A percentile compares a stretch with the other conserved stretches of the same genome.
Evolutionary conservation across 1,140 invertebrate species (phyloP).

Genomic region (Catajapyx aquilonaris): DNA sequence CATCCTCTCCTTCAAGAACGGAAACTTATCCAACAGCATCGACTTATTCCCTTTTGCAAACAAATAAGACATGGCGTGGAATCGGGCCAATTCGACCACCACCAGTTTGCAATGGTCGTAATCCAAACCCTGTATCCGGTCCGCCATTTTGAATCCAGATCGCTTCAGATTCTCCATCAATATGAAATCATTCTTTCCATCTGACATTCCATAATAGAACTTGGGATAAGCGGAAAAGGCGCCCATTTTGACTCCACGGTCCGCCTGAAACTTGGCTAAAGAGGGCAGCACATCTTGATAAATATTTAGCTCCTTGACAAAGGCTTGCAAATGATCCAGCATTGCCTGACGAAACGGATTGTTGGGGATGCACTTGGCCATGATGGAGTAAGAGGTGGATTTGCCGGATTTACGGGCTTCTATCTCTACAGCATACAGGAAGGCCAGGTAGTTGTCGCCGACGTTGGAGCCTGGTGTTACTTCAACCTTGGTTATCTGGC

Average conservation of each 20-base stretch:
- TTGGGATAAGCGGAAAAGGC: neutral
- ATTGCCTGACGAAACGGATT: too few relatives aligned
- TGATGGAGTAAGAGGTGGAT: too few relatives aligned
- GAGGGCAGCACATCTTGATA: too few relatives aligned
- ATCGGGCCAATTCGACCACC: slow-evolving; percentile 17
- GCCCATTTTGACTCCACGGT: neutral
- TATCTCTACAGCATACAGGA: too few relatives aligned
- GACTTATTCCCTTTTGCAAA: slow-evolving; percentile 16
- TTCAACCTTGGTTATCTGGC: too few relatives aligned
- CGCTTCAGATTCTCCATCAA: slow-evolving; percentile 37
- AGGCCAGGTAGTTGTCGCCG: too few relatives aligned
- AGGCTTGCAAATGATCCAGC: too few relatives aligned
- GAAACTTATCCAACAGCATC: slow-evolving; percentile 7
- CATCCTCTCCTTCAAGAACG: slow-evolving; percentile 17
- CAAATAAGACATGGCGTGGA: slow-evolving; percentile 19
- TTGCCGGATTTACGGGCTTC: too few relatives aligned
- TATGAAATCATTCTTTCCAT: slow-evolving; percentile 41
- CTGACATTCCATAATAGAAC: slow-evolving; percentile 13
- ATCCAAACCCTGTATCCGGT: slow-evolving; percentile 28
- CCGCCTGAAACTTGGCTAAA: too few relatives aligned
- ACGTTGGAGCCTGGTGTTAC: too few relatives aligned
- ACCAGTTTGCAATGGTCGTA: slow-evolving; percentile 20
- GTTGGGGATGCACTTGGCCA: too few relatives aligned
- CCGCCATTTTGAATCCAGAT: slow-evolving; percentile 30
- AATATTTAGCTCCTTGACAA: too few relatives aligned